Evolutionary conservation across 2,797 vertebrate species (phyloP).

Genomic region (Pygocentrus nattereri): DNA sequence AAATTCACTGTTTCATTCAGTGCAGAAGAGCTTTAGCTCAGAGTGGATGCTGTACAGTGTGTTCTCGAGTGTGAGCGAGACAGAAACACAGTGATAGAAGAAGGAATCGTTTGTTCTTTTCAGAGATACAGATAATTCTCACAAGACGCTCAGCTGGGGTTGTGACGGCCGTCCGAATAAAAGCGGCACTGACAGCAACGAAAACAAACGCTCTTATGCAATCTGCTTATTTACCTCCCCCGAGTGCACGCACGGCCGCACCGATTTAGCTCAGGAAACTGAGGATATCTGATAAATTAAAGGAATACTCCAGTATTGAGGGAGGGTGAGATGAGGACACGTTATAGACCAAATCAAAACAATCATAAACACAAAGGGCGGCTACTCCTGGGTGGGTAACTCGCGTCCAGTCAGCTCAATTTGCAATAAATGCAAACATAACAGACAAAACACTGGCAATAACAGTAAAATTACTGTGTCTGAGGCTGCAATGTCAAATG

Average conservation of each 20-base stretch:
- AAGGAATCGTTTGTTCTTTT: conserved; percentile 59
- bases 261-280: not conserved
- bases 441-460: too few relatives aligned
- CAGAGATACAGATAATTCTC: conserved; percentile 59
- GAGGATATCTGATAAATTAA: not conserved
- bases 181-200: conserved; percentile 57
- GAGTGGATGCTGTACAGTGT: not conserved
- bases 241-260: not conserved
- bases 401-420: too few relatives aligned
- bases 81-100: conserved; percentile 30
- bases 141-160: conserved; percentile 58
- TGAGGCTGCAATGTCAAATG: too few relatives aligned
- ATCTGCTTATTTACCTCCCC: conserved; percentile 31
- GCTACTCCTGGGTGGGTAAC: too few relatives aligned
- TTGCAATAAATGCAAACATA: too few relatives aligned
- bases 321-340: too few relatives aligned
- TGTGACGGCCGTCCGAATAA: conserved; percentile 37
- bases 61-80: conserved; percentile 3
- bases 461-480: too few relatives aligned
- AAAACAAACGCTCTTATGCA: conserved; percentile 47
- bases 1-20: not conserved
- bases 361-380: too few relatives aligned
- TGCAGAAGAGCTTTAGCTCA: not conserved
- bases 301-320: not conserved
- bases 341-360: too few relatives aligned